Base-by-base conservation (phyloP, 2,113 vertebrate species). In the Odocoileus virginianus region DNA sequence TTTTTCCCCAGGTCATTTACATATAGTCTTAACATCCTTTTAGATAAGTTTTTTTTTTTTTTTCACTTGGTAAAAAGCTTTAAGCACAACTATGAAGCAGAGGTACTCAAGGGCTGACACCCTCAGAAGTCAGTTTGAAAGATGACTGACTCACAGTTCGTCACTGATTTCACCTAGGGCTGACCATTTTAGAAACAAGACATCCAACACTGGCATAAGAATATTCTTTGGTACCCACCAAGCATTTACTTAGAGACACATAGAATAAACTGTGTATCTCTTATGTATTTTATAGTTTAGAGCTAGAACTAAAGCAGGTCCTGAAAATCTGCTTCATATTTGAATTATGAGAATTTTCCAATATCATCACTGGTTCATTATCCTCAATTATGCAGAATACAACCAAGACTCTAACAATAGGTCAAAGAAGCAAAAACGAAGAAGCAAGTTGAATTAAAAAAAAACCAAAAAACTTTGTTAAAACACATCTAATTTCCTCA, bases 361-460 rank as follows among this genome's bases (percentile, higher is more conserved):
- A 84, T 83, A 89, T 86, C 27, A 52, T 93, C 27, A 87, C 30
- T 92, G 96, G 54, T 58, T 95, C 90, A 89, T 12, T 28, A 97
- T 27, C n/a, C n/a, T 94, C 61, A 94, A 92, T 52, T 89, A 71
- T 74, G n/a, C 84, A 21, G 27, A 84, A 88, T 60, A 94, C 2
- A 83, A 30, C 60, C 36, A 60, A 93, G 9, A 78, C 93, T 8
- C 28, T 89, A 76, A 97, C 96, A 91, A 19, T 11, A 93, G 7
- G 74, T 36, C 40, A 93, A 93, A 95, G 1, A 92, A 95, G 30
- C 43, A 90, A 97, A 95, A 86, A 25, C 28, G 71, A 96, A 81
- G 52, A 19, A 96, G 21, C 74, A 89, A 94, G 9, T 86, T 88
- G 93, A 14, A 23, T 54, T 64, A 4, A 64, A n/a, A 94, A n/a